A percentile compares a stretch with the other conserved stretches of the same genome.
Evolutionary conservation across 2,113 vertebrate species (phyloP).

Genomic region (Condylura cristata): DNA sequence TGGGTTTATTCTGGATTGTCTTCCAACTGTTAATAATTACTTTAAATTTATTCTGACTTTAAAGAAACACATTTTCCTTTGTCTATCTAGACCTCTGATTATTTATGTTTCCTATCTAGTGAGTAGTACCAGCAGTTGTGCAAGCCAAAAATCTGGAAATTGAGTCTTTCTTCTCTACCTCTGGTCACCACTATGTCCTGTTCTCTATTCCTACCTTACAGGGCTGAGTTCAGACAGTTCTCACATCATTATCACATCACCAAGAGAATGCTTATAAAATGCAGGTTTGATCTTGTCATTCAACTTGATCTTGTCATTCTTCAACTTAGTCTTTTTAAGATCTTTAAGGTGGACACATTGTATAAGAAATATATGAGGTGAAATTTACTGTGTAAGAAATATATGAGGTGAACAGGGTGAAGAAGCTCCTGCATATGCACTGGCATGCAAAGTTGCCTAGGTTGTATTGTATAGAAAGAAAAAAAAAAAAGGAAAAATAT

Average conservation of each 20-base stretch:
- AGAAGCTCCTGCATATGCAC: not conserved
- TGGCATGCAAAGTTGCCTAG: not conserved
- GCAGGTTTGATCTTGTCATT: not conserved
- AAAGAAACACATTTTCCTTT: not conserved
- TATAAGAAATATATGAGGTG: not conserved
- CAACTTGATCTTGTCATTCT: not conserved
- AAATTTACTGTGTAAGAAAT: not conserved
- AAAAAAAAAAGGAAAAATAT: not conserved
- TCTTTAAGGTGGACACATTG: not conserved
- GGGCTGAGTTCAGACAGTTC: slow-evolving; percentile 23
- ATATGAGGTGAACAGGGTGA: not conserved
- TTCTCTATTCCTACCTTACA: not conserved
- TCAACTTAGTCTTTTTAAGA: not conserved
- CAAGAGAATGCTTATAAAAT: not conserved
- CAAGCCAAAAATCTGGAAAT: not conserved
- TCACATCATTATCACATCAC: not conserved
- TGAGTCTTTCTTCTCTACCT: not conserved
- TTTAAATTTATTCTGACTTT: slow-evolving; percentile 3
- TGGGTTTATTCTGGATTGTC: slow-evolving; percentile 25
- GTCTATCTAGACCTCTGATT: not conserved
- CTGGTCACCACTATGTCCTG: not conserved
- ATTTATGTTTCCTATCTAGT: not conserved
- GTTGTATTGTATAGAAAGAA: slow-evolving; percentile 4
- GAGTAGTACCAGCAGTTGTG: not conserved
- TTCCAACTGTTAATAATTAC: not conserved